Percentiles rank a stretch among this genome's conserved stretches.
Evolutionary conservation across 2,797 vertebrate species (phyloP).

Genomic region (Sebastolobus alascanus): DNA sequence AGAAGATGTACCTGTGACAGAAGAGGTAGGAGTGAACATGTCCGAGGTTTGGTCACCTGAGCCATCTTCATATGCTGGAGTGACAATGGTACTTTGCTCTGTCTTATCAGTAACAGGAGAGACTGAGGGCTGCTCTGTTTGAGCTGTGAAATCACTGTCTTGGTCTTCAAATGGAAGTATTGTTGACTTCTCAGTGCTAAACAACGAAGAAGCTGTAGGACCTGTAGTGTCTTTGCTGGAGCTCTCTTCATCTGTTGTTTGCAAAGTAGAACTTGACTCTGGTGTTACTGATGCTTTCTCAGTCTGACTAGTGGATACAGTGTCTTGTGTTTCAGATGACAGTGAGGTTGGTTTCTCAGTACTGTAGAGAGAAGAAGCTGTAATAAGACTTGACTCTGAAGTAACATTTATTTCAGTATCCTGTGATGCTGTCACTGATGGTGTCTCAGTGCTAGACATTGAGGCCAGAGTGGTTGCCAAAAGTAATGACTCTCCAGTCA

Average conservation of each 20-base stretch:
- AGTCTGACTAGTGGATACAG: neutral
- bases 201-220: too few species aligned
- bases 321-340: neutral
- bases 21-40: neutral
- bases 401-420: too few species aligned
- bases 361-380: too few species aligned
- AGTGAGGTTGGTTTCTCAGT: neutral
- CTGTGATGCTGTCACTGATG: too few species aligned
- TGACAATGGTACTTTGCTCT: neutral
- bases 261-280: neutral
- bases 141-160: conserved; percentile 11
- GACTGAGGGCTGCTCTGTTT: conserved; percentile 13
- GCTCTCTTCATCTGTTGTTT: conserved; percentile 5
- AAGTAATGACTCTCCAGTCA: too few species aligned
- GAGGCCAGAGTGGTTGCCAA: too few species aligned
- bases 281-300: neutral
- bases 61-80: neutral
- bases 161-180: neutral
- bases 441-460: too few species aligned
- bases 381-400: too few species aligned
- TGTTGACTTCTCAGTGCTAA: too few species aligned
- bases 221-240: conserved; percentile 12
- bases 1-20: neutral
- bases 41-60: conserved; percentile 30
- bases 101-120: neutral